These are phyloP conservation scores for Mya arenaria DNA, from an alignment of 1,140 invertebrate genomes.

Conservation along the genomic window DNA sequence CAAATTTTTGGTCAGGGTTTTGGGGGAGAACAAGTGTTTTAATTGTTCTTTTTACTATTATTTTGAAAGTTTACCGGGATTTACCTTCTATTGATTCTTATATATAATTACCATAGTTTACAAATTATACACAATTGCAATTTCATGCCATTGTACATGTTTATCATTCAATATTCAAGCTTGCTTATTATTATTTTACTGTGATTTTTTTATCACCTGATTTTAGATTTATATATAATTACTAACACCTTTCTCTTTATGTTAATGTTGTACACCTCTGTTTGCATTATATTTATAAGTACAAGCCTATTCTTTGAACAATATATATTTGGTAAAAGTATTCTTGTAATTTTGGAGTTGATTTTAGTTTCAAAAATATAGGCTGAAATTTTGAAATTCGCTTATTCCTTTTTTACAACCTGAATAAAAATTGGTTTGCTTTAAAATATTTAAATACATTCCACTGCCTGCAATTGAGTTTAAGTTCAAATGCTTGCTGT, in stretches of 20 bases:
- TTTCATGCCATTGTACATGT: conserved; percentile 26
- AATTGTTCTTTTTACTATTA: conserved; percentile 57
- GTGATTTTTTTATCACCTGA: conserved; percentile 48
- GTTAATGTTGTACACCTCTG: too few species aligned
- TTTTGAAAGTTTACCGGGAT: conserved; percentile 55
- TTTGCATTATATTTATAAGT: too few species aligned
- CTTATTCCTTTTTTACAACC: too few species aligned
- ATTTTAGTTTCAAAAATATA: too few species aligned
- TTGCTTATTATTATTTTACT: conserved; percentile 37
- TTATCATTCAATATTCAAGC: conserved; percentile 16
- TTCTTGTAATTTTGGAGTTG: too few species aligned
- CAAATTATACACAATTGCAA: conserved; percentile 43
- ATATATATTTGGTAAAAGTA: too few species aligned
- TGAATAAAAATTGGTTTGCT: too few species aligned
- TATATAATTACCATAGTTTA: conserved; percentile 43
- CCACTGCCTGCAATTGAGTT: too few species aligned
- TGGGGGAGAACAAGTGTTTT: conserved; percentile 55
- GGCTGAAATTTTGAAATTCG: too few species aligned
- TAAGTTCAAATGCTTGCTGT: too few species aligned
- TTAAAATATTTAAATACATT: too few species aligned
- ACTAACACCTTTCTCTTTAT: not conserved
- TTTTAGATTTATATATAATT: conserved; percentile 32
- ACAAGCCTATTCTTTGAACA: too few species aligned
- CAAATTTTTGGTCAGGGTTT: not conserved
- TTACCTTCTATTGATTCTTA: conserved; percentile 54